phyloP scores from a whole-genome alignment of 2,797 vertebrate genomes.

The Syngnathus acus region DNA sequence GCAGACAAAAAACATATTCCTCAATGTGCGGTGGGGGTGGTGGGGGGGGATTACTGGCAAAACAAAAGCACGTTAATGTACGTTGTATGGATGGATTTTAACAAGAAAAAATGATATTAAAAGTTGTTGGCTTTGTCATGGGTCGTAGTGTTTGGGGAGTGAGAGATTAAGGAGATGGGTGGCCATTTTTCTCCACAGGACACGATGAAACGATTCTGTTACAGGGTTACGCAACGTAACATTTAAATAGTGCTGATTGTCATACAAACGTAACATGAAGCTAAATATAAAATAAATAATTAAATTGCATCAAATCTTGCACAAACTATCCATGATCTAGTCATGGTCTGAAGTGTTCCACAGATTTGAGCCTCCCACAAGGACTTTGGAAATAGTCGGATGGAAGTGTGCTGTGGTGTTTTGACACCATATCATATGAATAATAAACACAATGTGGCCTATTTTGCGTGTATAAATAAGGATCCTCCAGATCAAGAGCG shows the following conservation, averaged over 20 bases:
- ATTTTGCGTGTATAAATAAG: slow-evolving; percentile 56
- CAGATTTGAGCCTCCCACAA: slow-evolving; percentile 16
- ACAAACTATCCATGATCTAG: too few species aligned
- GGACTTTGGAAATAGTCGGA: background rate
- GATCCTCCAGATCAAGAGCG: slow-evolving; percentile 44
- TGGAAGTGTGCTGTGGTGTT: background rate
- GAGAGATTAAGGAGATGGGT: background rate
- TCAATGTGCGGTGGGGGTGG: slow-evolving; percentile 41
- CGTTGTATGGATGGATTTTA: slow-evolving; percentile 68
- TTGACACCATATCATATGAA: slow-evolving; percentile 45
- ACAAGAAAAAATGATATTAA: slow-evolving; percentile 42
- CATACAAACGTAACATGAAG: too few species aligned
- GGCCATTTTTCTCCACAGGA: background rate
- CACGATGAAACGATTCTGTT: background rate
- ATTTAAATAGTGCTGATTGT: too few species aligned
- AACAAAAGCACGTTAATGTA: slow-evolving; percentile 70
- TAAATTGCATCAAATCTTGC: too few species aligned
- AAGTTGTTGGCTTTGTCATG: slow-evolving; percentile 15
- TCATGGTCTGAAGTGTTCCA: too few species aligned
- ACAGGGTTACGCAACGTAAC: background rate
- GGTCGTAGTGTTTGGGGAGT: slow-evolving; percentile 19
- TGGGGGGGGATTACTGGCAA: slow-evolving; percentile 11
- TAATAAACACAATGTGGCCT: slow-evolving; percentile 56
- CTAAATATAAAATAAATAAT: too few species aligned
- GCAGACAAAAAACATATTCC: slow-evolving; percentile 29